Percentiles rank a stretch among this genome's conserved stretches.
Evolutionary conservation across 53 echinoderm and acorn worm species (phyloP).

Genomic region (Echinometra lucunter): DNA sequence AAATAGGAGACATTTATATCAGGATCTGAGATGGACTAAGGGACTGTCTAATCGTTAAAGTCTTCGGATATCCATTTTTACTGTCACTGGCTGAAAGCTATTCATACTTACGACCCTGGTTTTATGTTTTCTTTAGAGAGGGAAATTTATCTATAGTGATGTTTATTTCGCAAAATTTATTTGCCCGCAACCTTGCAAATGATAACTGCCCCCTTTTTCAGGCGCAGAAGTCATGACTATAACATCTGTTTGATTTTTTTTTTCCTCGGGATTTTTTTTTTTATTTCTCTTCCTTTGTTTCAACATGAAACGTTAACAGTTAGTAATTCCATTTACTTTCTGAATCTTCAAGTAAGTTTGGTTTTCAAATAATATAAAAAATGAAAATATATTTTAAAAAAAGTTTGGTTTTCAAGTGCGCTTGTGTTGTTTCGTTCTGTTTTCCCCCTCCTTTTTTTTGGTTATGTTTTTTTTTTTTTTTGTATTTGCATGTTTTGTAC

Average conservation of each 20-base stretch:
- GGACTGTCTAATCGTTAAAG: background rate
- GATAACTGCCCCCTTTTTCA: background rate
- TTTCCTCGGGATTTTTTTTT: background rate
- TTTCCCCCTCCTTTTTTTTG: no score
- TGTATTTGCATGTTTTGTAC: no score
- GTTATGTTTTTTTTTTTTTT: no score
- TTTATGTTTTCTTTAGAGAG: background rate
- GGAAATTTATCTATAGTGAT: no score
- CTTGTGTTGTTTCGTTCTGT: no score
- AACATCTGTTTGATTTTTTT: no score
- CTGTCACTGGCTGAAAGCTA: background rate
- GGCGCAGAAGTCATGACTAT: background rate
- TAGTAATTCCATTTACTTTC: no score
- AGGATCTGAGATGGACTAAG: background rate
- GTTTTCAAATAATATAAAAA: no score
- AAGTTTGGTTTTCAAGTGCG: no score
- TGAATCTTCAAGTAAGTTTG: no score
- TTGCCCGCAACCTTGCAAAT: background rate
- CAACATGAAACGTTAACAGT: no score
- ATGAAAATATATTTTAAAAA: no score
- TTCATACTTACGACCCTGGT: background rate
- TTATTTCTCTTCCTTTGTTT: background rate
- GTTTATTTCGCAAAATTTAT: background rate
- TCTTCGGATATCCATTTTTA: background rate
- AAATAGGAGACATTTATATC: conserved; percentile 10